Evolutionary conservation across 1,140 invertebrate species (phyloP), one percentile per base, ranked within the genome.

Genomic region (Oedothorax gibbosus): DNA sequence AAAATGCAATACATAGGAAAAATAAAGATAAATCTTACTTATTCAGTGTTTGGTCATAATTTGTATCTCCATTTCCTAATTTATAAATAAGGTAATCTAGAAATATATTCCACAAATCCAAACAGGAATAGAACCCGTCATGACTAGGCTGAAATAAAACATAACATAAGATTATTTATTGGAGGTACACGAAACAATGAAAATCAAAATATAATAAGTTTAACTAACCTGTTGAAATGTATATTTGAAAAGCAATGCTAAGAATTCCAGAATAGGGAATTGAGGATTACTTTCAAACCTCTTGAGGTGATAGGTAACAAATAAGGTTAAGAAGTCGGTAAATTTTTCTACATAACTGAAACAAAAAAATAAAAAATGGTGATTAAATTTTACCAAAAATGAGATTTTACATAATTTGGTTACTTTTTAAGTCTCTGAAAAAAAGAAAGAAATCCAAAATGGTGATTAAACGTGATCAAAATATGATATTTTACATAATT

Each of bases 271-370:
- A 50, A 94, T 93, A 87, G 94, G 93, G 91, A 96, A 96, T 87
- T 94, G 93, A 0, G 93, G 91, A 85, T 90, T 94, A 91, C 76
- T 92, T 92, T 97, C 95, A 87, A 97, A 92, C 87, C 95, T 93
- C 89, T 95, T 94, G 73, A 97, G 93, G 92, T 98, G 96, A 88
- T 96, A 93, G 86, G 93, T 94, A 21, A 97, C 93, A 91, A 97
- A 95, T 53, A 98, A 90, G 85, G 94, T 93, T 84, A 98, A 90
- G 88, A 97, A 94, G 90, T 98, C 97, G n/a, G 95, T 95, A 88
- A 97, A 93, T 91, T 98, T 98, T 87, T 96, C 95, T 86, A 96
- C 91, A 89, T 96, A 97, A 88, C 85, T 86, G 56, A 15, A 76
- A n/a, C n/a, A 81, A 81, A 7, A 66, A n/a, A n/a, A n/a, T n/a